These are phyloP conservation scores for Anadara kagoshimensis DNA, from an alignment of 1,140 invertebrate genomes.

Conservation along the genomic window DNA sequence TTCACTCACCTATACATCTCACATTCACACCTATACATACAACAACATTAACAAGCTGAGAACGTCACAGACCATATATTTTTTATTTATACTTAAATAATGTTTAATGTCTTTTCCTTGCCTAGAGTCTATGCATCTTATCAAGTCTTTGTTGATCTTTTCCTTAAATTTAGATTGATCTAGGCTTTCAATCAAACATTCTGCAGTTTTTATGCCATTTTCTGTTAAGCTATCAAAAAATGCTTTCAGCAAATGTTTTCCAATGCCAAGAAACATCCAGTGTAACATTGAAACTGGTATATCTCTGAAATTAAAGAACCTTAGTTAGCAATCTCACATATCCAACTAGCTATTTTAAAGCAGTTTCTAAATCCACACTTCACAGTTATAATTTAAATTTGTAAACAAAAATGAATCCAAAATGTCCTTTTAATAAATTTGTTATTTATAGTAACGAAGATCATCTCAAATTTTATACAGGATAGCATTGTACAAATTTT, in stretches of 20 bases:
- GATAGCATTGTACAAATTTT: too few species aligned
- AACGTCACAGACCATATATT: too few species aligned
- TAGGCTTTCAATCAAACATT: constrained; percentile 2
- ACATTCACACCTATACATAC: too few species aligned
- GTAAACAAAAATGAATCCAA: too few species aligned
- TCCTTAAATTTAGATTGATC: background rate
- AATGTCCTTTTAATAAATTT: too few species aligned
- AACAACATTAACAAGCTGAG: too few species aligned
- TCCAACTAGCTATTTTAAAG: too few species aligned
- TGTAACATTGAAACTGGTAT: background rate
- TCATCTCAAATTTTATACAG: too few species aligned
- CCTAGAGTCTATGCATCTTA: background rate
- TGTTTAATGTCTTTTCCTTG: constrained; percentile 3
- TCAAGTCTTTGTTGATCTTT: background rate
- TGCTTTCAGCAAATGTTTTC: constrained; percentile 3
- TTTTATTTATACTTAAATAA: constrained; percentile 1
- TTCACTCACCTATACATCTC: too few species aligned
- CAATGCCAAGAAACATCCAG: background rate
- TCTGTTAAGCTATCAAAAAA: background rate
- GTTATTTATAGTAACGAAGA: too few species aligned
- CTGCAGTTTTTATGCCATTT: background rate
- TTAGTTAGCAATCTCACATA: background rate
- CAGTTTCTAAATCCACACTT: too few species aligned
- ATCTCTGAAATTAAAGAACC: background rate
- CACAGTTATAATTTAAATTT: too few species aligned